Conservation (phyloP, 1,140 invertebrate species). For the Nebria ingens region DNA sequence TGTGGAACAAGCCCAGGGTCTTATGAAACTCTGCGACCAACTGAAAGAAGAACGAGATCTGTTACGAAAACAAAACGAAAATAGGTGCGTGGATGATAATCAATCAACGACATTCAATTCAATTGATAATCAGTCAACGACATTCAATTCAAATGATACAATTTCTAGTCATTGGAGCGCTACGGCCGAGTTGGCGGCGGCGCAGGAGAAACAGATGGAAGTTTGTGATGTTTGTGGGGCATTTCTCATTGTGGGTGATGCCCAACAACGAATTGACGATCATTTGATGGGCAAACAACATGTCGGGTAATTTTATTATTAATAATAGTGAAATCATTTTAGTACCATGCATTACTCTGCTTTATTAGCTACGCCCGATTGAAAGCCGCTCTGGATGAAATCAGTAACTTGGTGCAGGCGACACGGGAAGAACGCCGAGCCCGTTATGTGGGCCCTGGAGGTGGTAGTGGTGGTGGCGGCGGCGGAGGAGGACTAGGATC, state of each 20-base stretch:
- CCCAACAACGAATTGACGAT: conserved; percentile 94
- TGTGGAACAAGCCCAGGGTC: conserved; percentile 90
- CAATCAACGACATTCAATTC: conserved; percentile 1
- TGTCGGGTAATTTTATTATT: conserved; percentile 59
- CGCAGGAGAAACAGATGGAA: conserved; percentile 96
- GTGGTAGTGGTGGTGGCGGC: too few species aligned
- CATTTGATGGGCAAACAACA: conserved; percentile 97
- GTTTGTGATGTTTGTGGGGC: conserved; percentile 97
- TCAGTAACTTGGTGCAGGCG: conserved; percentile 33
- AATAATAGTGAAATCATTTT: not conserved
- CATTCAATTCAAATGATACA: conserved; percentile 10
- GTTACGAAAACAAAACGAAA: conserved; percentile 67
- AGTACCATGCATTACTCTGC: too few species aligned
- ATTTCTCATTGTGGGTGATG: conserved; percentile 96
- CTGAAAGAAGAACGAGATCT: conserved; percentile 85
- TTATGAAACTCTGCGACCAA: conserved; percentile 93
- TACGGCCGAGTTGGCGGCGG: conserved; percentile 68
- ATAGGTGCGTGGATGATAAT: conserved; percentile 51
- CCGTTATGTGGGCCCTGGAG: not conserved
- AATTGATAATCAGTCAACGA: conserved; percentile 22
- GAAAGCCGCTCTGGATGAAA: conserved; percentile 50
- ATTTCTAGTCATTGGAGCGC: conserved; percentile 43
- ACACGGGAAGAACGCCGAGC: conserved; percentile 24
- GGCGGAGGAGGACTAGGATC: conserved; percentile 17
- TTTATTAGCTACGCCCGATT: conserved; percentile 51